Evolutionary conservation across 2,888 invertebrate genomes (phyloP), one percentile per base, ranked within the genome.

Genomic region (Cheilosia grossa): DNA sequence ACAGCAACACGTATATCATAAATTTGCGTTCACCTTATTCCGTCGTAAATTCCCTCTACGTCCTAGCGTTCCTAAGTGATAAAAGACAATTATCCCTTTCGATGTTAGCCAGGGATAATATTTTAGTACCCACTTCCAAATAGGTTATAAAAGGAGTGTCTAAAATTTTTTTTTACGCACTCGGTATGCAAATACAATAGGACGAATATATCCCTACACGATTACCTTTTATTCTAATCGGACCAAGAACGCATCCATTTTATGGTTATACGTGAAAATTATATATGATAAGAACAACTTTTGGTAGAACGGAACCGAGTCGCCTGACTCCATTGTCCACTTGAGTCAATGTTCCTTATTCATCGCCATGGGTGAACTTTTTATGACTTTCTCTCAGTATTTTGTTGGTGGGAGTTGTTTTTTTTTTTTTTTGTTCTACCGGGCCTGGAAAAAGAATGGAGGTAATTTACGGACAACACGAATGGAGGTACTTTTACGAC

Each of bases 231-330:
- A 59, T 49, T 70, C 70, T 27, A 70, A 70, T 58, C 70, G 37
- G 10, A 74, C 44, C 24, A 17, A 13, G 47, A 49, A 67, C 21
- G 61, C 56, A 74, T 80, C 67, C 27, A 66, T 59, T 66, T 40
- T 51, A 44, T 13, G 42, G 27, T 63, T 19, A 54, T 74, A 67
- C 47, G 30, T 59, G n/a, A 51, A 70, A 69, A 75, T 75, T 75
- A 81, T 81, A 70, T 74, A 81, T 75, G 69, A 75, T 58, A 67
- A 70, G 44, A 30, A 2, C 42, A 75, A 70, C 64, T 81, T 81
- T 74, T 74, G 51, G 64, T 63, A 56, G 61, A 49, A 24, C 33
- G 40, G 37, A 37, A 33, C 6, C 2, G 44, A 47, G 47, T 53
- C 53, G 44, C 51, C 33, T 56, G 24, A 17, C 19, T 51, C 30